Evolutionary conservation across 2,797 vertebrate genomes (phyloP).

Genomic region (Sebastes matsubarae): DNA sequence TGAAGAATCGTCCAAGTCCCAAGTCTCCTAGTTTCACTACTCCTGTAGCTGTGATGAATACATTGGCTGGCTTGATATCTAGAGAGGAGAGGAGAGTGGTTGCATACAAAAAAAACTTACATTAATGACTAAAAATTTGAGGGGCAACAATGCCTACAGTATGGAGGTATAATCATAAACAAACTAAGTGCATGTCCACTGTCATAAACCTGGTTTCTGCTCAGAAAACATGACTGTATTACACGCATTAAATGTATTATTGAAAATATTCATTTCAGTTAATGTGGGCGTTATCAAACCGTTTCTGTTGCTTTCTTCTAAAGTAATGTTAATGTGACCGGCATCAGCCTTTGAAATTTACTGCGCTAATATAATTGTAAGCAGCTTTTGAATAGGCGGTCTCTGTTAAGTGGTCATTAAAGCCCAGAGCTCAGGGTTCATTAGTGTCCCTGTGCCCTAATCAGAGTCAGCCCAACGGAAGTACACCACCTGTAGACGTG

Average conservation of each 20-base stretch:
- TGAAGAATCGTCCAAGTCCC: constrained; percentile 97
- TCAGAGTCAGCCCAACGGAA: constrained; percentile 70
- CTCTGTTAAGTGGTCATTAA: constrained; percentile 71
- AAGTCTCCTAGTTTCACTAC: constrained; percentile 98
- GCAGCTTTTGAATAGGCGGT: constrained; percentile 59
- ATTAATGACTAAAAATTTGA: neutral
- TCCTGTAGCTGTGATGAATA: constrained; percentile 98
- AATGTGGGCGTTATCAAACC: constrained; percentile 21
- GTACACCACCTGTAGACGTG: constrained; percentile 63
- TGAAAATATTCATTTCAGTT: constrained; percentile 27
- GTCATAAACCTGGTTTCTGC: neutral
- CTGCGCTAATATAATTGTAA: constrained; percentile 60
- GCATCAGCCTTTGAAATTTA: constrained; percentile 71
- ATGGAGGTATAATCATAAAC: neutral
- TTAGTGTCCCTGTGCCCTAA: constrained; percentile 69
- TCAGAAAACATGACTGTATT: constrained; percentile 6
- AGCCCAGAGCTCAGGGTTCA: constrained; percentile 69
- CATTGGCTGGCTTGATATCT: constrained; percentile 99
- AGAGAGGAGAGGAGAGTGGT: constrained; percentile 22
- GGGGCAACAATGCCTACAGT: neutral
- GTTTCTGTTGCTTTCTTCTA: constrained; percentile 30
- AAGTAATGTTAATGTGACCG: constrained; percentile 49
- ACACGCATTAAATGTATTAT: neutral
- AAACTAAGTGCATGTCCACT: neutral
- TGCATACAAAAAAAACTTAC: neutral